phyloP scores from a whole-genome alignment of 2,113 vertebrate genomes.

The Eulacestoma nigropectus region DNA sequence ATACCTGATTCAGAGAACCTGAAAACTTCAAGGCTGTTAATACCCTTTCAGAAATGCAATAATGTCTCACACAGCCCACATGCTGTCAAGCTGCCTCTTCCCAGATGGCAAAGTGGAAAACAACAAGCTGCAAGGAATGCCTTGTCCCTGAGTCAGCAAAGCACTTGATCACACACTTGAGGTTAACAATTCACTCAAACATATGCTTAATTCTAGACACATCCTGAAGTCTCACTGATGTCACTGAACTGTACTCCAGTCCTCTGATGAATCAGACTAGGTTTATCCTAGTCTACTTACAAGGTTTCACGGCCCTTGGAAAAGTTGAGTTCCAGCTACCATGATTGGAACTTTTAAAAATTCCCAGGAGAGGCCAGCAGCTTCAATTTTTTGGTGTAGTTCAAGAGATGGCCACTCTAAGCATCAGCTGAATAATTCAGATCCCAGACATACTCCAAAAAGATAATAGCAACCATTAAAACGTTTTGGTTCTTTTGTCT shows the following conservation, averaged over 20 bases:
- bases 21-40: not conserved
- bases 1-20: not conserved
- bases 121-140: slow-evolving; percentile 29
- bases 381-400: not conserved
- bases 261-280: not conserved
- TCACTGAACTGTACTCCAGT: not conserved
- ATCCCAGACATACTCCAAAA: not conserved
- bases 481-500: not conserved
- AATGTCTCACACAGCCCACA: slow-evolving; percentile 45
- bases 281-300: not conserved
- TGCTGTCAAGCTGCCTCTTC: slow-evolving; percentile 41
- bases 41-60: not conserved
- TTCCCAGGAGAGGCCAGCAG: not conserved
- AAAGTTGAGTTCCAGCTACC: not conserved
- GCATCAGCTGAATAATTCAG: not conserved
- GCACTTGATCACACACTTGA: not conserved
- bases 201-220: not conserved
- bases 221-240: not conserved
- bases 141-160: slow-evolving; percentile 48
- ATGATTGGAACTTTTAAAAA: not conserved
- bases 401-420: not conserved
- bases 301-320: not conserved
- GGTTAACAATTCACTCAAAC: slow-evolving; percentile 27
- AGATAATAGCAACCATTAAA: not conserved
- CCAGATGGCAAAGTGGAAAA: slow-evolving; percentile 57